A percentile compares a stretch with the other conserved stretches of the same genome.
Evolutionary conservation across 2,797 vertebrate genomes (phyloP).

Genomic region (Darevskia nairensis): DNA sequence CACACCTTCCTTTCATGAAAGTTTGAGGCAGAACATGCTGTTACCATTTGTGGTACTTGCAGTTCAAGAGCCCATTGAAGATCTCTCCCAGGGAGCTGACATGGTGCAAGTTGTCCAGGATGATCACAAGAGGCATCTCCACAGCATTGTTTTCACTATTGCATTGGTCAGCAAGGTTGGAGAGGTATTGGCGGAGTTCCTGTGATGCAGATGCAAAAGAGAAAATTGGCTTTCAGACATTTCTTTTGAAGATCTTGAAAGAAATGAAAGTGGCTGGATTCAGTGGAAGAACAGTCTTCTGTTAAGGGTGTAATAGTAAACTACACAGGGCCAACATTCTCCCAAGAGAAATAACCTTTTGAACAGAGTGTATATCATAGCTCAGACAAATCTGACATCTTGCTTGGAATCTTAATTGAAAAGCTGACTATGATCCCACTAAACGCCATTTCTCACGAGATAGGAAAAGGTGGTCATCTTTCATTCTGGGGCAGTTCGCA

Average conservation of each 20-base stretch:
- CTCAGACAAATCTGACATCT: not conserved
- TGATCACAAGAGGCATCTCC: slow-evolving; percentile 93
- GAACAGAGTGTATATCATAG: not conserved
- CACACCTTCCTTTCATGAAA: not conserved
- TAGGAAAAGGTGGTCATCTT: too few relatives aligned
- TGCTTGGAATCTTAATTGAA: not conserved
- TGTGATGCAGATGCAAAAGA: slow-evolving; percentile 50
- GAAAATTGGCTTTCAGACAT: accelerated
- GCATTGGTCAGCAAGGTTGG: slow-evolving; percentile 94
- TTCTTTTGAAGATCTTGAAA: slow-evolving; percentile 11
- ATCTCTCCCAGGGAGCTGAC: slow-evolving; percentile 96
- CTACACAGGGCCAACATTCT: not conserved
- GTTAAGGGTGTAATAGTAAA: not conserved
- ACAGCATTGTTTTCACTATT: slow-evolving; percentile 82
- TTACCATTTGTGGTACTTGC: slow-evolving; percentile 94
- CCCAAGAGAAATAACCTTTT: not conserved
- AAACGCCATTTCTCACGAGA: too few relatives aligned
- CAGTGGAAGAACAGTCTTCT: not conserved
- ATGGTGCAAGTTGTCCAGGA: slow-evolving; percentile 96
- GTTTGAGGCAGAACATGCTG: not conserved
- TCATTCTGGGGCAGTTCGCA: too few relatives aligned
- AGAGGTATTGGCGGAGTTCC: slow-evolving; percentile 95
- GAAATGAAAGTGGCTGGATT: not conserved
- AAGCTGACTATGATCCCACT: not conserved
- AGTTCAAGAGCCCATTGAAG: slow-evolving; percentile 95